phyloP scores from a whole-genome alignment of 2,888 invertebrate species.

The Habrosyne pyritoides region DNA sequence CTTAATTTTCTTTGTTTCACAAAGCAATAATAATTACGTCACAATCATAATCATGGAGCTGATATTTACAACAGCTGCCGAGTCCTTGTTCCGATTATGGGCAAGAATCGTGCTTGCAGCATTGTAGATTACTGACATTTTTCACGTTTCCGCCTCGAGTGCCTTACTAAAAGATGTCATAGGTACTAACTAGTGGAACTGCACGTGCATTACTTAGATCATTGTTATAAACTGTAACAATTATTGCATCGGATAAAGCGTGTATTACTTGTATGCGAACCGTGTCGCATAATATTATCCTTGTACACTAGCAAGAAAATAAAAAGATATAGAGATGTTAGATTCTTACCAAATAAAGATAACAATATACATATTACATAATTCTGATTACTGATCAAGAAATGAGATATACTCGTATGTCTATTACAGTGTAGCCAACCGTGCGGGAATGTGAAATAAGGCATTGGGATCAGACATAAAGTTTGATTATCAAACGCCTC shows the following conservation, averaged over 20 bases:
- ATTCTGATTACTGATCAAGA: neutral
- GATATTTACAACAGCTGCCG: slow-evolving; percentile 80
- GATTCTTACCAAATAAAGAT: neutral
- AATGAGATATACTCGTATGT: neutral
- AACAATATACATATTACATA: neutral
- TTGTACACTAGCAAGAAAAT: too few species aligned
- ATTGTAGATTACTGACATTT: slow-evolving; percentile 79
- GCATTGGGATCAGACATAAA: slow-evolving; percentile 11
- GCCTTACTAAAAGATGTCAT: slow-evolving; percentile 79
- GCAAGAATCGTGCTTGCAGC: slow-evolving; percentile 76
- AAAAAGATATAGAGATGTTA: too few species aligned
- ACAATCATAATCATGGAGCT: slow-evolving; percentile 73
- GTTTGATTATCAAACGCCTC: slow-evolving; percentile 15
- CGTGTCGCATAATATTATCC: too few species aligned
- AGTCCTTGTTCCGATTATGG: slow-evolving; percentile 83
- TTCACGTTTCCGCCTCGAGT: slow-evolving; percentile 78
- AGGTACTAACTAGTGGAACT: slow-evolving; percentile 37
- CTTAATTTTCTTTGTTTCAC: slow-evolving; percentile 75
- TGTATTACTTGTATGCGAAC: neutral
- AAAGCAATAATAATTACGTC: slow-evolving; percentile 72
- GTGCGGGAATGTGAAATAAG: neutral
- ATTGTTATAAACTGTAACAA: slow-evolving; percentile 34
- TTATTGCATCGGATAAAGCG: slow-evolving; percentile 19
- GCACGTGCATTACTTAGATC: slow-evolving; percentile 56
- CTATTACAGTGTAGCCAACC: neutral